Conservation (phyloP, 2,888 invertebrate species). For the Sphaerolaimus hirsutus region DNA sequence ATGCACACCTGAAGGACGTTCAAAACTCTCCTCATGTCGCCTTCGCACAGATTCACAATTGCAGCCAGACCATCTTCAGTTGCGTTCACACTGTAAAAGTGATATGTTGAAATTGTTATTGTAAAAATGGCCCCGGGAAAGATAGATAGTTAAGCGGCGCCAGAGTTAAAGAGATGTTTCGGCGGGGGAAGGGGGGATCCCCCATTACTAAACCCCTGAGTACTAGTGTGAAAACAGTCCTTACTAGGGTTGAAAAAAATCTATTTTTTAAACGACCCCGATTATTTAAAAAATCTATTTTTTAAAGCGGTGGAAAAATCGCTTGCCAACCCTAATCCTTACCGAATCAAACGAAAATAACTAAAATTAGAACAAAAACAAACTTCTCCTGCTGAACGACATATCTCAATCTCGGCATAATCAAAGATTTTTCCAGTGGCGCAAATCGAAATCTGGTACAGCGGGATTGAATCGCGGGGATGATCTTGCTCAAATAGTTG, state of each 20-base stretch:
- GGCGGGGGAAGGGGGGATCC: no score
- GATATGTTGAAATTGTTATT: no score
- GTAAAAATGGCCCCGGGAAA: no score
- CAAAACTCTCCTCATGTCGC: constrained; percentile 89
- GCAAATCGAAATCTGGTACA: constrained; percentile 90
- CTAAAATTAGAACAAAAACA: no score
- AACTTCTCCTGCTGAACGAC: constrained; percentile 36
- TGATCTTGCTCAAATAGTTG: constrained; percentile 91
- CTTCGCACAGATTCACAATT: constrained; percentile 60
- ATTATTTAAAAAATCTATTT: not conserved
- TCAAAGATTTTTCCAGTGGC: constrained; percentile 55
- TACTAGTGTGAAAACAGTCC: no score
- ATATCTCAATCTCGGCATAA: constrained; percentile 59
- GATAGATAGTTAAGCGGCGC: no score
- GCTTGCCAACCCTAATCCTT: not conserved
- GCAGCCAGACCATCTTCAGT: constrained; percentile 70
- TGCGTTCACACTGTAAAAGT: constrained; percentile 43
- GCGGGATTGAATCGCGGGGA: constrained; percentile 87
- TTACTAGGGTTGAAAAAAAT: not conserved
- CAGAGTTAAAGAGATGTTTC: no score
- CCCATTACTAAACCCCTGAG: no score
- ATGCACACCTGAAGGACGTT: constrained; percentile 56
- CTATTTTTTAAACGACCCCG: not conserved
- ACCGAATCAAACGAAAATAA: not conserved
- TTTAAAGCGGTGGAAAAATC: not conserved